Conservation (phyloP, 2,888 invertebrate genomes). For the Ganaspis brasiliensis region DNA sequence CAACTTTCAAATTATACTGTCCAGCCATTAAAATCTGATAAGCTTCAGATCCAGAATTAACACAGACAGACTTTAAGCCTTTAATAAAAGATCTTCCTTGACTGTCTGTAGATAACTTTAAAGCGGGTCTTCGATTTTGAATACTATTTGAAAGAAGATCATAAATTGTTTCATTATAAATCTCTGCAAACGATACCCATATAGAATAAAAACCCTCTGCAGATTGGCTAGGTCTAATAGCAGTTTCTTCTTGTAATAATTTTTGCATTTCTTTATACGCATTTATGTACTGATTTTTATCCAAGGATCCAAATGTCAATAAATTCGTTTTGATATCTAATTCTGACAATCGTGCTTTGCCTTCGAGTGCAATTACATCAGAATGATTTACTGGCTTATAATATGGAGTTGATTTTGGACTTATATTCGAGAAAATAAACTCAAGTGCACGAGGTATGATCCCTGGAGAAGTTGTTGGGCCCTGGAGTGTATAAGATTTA, state of each 20-base stretch:
- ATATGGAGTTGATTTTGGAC: constrained; percentile 63
- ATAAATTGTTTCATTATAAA: constrained; percentile 94
- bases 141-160: constrained; percentile 86
- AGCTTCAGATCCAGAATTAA: constrained; percentile 90
- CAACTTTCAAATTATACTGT: constrained; percentile 89
- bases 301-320: constrained; percentile 70
- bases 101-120: constrained; percentile 74
- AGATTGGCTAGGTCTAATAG: constrained; percentile 64
- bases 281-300: constrained; percentile 71
- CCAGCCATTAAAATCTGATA: constrained; percentile 92
- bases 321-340: constrained; percentile 71
- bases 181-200: constrained; percentile 95
- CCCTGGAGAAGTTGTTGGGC: constrained; percentile 85
- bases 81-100: constrained; percentile 74
- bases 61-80: constrained; percentile 83
- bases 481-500: constrained; percentile 92
- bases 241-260: constrained; percentile 72
- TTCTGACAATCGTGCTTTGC: constrained; percentile 69
- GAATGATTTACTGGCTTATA: constrained; percentile 74
- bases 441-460: constrained; percentile 86
- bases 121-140: constrained; percentile 69
- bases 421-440: constrained; percentile 81
- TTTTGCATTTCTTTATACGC: constrained; percentile 76
- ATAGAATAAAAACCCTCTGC: constrained; percentile 79
- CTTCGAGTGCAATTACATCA: constrained; percentile 67